phyloP scores from a whole-genome alignment of 1,140 invertebrate species.

The Acyrthosiphon pisum region DNA sequence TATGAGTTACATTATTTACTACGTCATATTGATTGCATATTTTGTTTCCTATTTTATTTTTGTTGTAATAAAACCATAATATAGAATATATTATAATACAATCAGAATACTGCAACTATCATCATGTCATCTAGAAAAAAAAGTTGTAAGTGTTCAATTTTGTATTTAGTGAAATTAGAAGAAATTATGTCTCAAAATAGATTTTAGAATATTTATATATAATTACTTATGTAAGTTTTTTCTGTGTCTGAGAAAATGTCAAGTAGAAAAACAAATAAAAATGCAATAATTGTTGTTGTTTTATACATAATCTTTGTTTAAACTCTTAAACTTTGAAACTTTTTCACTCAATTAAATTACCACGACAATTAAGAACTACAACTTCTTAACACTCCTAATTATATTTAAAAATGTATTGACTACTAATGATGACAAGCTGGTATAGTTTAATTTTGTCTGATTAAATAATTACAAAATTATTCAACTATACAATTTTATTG shows the following conservation, averaged over 20 bases:
- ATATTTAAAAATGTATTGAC: neutral
- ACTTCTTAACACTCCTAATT: neutral
- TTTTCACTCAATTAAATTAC: neutral
- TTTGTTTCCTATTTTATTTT: neutral
- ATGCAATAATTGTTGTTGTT: neutral
- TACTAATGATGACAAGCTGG: neutral
- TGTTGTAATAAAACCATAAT: neutral
- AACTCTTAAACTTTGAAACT: neutral
- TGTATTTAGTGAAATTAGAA: neutral
- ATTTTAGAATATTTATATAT: constrained; percentile 3
- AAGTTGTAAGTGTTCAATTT: neutral
- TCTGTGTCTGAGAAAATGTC: neutral
- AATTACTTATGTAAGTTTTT: neutral
- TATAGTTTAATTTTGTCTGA: neutral
- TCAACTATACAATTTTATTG: neutral
- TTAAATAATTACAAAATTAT: neutral
- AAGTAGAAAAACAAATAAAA: neutral
- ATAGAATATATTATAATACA: neutral
- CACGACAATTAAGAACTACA: neutral
- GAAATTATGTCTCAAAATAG: neutral
- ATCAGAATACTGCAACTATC: neutral
- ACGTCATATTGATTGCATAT: neutral
- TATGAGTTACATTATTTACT: neutral
- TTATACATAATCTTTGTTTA: neutral
- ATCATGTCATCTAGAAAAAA: neutral